A percentile compares a stretch with the other conserved stretches of the same genome.
phyloP scores from a whole-genome alignment of 2,888 invertebrate species.

The Melinaea marsaeus region DNA sequence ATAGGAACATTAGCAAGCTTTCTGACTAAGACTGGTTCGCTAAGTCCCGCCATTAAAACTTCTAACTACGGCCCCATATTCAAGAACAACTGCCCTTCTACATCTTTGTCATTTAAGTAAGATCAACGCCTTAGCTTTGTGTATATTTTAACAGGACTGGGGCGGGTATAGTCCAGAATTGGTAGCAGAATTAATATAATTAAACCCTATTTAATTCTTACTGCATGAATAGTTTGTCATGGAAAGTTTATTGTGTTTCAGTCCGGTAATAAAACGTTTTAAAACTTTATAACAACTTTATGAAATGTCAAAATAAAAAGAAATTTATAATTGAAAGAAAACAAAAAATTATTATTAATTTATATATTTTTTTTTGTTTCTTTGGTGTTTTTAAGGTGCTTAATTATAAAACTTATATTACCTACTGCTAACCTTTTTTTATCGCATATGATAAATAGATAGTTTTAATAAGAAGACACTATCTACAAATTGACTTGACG shows the following conservation, averaged over 20 bases:
- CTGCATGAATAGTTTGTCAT: neutral
- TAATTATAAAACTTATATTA: too few species aligned
- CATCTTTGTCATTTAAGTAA: constrained; percentile 47
- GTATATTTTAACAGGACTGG: constrained; percentile 35
- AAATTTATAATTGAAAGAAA: too few species aligned
- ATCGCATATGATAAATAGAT: too few species aligned
- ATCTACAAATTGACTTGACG: too few species aligned
- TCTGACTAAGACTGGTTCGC: constrained; percentile 25
- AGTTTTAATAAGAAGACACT: too few species aligned
- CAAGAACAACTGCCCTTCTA: constrained; percentile 47
- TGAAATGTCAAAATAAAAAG: too few species aligned
- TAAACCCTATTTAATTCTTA: constrained; percentile 10
- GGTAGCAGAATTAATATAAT: constrained; percentile 16
- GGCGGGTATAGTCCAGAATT: neutral
- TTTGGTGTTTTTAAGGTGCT: too few species aligned
- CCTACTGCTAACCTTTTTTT: too few species aligned
- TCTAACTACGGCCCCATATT: constrained; percentile 53
- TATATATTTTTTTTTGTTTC: too few species aligned
- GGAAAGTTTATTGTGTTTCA: neutral
- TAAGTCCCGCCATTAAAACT: constrained; percentile 56
- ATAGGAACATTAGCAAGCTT: constrained; percentile 19
- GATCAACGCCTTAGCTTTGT: constrained; percentile 34
- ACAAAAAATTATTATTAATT: too few species aligned
- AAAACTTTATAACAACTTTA: too few species aligned
- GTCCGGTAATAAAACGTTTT: too few species aligned